These are phyloP conservation scores for Petrophora chlorosata DNA, from an alignment of 2,888 invertebrate species.

Conservation along the genomic window DNA sequence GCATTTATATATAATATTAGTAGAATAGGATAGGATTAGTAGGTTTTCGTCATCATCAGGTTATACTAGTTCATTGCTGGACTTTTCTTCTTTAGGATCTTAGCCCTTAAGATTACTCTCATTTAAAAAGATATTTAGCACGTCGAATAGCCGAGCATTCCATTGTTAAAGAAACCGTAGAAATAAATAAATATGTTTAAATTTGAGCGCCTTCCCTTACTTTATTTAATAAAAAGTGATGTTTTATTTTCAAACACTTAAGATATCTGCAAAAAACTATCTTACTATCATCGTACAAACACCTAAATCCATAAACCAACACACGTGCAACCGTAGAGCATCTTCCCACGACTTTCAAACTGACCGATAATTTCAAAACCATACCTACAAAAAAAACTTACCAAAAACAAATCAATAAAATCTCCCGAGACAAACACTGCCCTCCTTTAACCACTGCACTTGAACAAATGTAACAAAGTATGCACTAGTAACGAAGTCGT, in stretches of 20 bases:
- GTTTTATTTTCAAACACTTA: not conserved
- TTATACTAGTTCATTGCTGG: too few relatives aligned
- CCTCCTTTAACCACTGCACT: conserved; percentile 14
- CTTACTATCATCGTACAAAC: not conserved
- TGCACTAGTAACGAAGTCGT: conserved; percentile 9
- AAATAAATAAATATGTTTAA: too few relatives aligned
- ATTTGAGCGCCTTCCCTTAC: too few relatives aligned
- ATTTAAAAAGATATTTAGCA: too few relatives aligned
- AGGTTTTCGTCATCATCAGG: too few relatives aligned
- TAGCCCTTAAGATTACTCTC: too few relatives aligned
- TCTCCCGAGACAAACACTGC: not conserved
- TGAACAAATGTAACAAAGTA: conserved; percentile 8
- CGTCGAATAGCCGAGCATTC: too few relatives aligned
- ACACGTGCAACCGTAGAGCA: conserved; percentile 5
- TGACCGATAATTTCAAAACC: not conserved
- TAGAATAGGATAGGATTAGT: too few relatives aligned
- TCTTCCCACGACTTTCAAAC: conserved; percentile 5
- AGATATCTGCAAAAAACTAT: not conserved
- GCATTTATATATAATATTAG: too few relatives aligned
- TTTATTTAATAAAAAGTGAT: too few relatives aligned
- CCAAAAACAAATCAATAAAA: not conserved
- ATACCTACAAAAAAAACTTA: conserved; percentile 2
- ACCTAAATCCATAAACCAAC: not conserved
- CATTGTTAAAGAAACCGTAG: too few relatives aligned
- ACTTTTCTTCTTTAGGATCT: too few relatives aligned